These are phyloP conservation scores for Ectobius pallidus DNA, from an alignment of 2,888 invertebrate genomes.

Conservation along the genomic window DNA sequence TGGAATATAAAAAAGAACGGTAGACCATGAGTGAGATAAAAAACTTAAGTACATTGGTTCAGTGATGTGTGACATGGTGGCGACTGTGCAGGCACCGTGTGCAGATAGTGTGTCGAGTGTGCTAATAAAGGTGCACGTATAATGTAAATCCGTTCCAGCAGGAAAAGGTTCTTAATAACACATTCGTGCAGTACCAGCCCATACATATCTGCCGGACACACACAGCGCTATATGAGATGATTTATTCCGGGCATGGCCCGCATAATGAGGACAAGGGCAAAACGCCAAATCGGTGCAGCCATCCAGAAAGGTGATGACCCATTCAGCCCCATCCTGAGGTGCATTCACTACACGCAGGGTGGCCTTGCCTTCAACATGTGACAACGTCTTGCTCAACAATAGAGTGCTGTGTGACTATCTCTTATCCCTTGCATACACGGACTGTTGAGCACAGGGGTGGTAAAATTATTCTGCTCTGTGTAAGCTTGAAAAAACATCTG, in stretches of 20 bases:
- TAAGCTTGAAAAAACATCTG: too few species aligned
- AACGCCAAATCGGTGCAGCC: not conserved
- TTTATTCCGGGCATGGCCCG: not conserved
- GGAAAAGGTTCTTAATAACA: not conserved
- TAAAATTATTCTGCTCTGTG: too few species aligned
- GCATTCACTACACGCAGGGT: not conserved
- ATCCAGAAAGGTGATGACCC: constrained; percentile 6
- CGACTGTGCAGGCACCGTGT: too few species aligned
- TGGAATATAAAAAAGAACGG: too few species aligned
- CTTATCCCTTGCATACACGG: too few species aligned
- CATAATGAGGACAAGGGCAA: constrained; percentile 9
- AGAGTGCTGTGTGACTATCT: too few species aligned
- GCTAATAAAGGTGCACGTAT: not conserved
- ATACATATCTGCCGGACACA: too few species aligned
- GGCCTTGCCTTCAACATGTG: not conserved
- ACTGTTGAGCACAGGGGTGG: too few species aligned
- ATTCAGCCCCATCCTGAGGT: not conserved
- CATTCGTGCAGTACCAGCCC: not conserved
- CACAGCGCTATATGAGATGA: too few species aligned
- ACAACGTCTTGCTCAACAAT: not conserved
- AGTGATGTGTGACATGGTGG: too few species aligned
- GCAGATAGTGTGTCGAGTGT: not conserved
- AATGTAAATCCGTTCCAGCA: not conserved
- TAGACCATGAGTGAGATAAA: too few species aligned
- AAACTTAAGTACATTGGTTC: too few species aligned